Base-by-base conservation (phyloP, 1,140 invertebrate species). In the Acromyrmex heyeri region DNA sequence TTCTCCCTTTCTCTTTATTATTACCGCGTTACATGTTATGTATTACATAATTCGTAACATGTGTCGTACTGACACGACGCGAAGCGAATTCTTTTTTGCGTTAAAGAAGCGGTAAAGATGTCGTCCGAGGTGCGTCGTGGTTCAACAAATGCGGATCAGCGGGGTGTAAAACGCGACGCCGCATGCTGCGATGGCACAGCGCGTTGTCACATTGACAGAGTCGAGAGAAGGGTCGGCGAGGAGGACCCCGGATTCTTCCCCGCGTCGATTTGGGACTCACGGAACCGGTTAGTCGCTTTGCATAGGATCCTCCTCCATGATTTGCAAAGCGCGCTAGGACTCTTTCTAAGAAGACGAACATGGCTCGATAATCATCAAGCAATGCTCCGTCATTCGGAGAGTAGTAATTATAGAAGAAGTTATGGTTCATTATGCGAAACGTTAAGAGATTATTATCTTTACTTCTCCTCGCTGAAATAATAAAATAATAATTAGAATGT, bases 121-220 rank as follows among this genome's bases (percentile, higher is more conserved):
- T 81, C 78, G 30, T 57, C 6, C 34, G 34, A 81, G 30, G 34
- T 44, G 64, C 64, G 78, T 70, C 65, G 50, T 69, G 12, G 48
- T 57, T 70, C 53, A 81, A 57, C 64, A 81, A 81, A 81, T 81
- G 78, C 30, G 50, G 78, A 81, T 81, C 78, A 81, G 78, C 78
- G 78, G 78, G 78, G 65, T 81, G 78, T 70, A 70, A 81, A 81
- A 57, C 21, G 50, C 53, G 65, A 70, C 50, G 78, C 50, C 65
- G 50, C 78, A 81, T 70, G 78, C 78, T 81, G 78, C 50, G 78
- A 81, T 34, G 78, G 53, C 24, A 30, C 53, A 24, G 78, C 78
- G 53, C 78, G 78, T 81, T 81, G 65, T 81, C 78, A 81, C 78
- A 81, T 81, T 81, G 78, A 81, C 78, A 70, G 78, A 69, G 64